Evolutionary conservation across 2,113 vertebrate genomes (phyloP), one percentile per base, ranked within the genome.

Genomic region (Perognathus longimembris): DNA sequence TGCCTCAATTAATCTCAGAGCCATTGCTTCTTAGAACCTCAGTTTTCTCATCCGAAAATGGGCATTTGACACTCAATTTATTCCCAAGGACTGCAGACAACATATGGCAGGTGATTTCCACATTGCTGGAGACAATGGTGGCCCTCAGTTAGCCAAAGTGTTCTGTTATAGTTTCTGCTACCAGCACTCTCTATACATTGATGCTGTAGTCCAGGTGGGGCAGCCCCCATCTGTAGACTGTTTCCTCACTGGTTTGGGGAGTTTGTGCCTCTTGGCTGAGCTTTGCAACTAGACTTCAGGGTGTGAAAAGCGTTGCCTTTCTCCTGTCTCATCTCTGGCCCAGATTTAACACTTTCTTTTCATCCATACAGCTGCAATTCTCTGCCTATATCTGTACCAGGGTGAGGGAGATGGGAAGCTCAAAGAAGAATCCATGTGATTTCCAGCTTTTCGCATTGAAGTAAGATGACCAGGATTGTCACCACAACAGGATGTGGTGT

Each of bases 91-190:
- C 1, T 10, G 1, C 7, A 45, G 38, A 22, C 3, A n/a, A 50
- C 14, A 7, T 2, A 11, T 83, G 36, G 30, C 22, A 66, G 89
- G 22, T 28, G 70, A 86, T 42, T 4, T n/a, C 36, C 45, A 42
- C 4, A 4, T 14, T 14, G 7, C 50, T 34, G 32, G 28, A 15
- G 11, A 1, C 6, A 54, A 5, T 20, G 24, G 5, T 20, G 20
- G 61, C 34, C 10, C n/a, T 66, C 15, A 24, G 3, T 9, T 12
- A 0, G 4, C 5, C 0, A 0, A 5, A 67, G n/a, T 4, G 24
- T 22, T n/a, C n/a, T 50, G 4, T 26, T 24, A 30, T 30, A 15
- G 1, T n/a, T 12, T 20, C 42, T 24, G 32, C 2, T 73, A 24
- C 6, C 21, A 34, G n/a, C 12, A 34, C 20, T 1, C 5, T 45